A percentile compares a stretch with the other conserved stretches of the same genome.
Conservation (phyloP, 2,888 invertebrate species). For the Lithosia quadra region DNA sequence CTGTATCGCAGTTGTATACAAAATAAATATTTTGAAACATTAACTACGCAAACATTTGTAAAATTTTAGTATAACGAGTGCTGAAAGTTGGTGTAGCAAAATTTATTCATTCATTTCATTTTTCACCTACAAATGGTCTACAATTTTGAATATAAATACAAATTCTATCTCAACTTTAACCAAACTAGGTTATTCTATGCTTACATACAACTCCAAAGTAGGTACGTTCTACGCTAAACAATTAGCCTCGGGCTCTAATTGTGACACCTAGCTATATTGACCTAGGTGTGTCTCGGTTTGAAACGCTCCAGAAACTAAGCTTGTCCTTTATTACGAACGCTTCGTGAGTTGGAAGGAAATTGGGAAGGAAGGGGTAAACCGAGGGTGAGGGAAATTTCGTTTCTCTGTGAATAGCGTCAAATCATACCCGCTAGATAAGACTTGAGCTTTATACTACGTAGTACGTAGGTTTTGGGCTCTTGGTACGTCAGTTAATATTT, state of each 20-base stretch:
- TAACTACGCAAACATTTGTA: background rate
- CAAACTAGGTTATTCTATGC: background rate
- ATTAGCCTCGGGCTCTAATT: background rate
- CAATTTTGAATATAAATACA: background rate
- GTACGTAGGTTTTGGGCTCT: background rate
- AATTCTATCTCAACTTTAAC: background rate
- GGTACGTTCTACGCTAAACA: background rate
- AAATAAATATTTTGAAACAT: background rate
- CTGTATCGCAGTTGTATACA: too few species aligned
- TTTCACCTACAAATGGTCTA: background rate
- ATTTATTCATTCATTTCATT: background rate
- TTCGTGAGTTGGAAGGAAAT: conserved; percentile 39
- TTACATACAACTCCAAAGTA: background rate
- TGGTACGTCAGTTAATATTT: conserved; percentile 12
- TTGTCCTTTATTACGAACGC: conserved; percentile 23
- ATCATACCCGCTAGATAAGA: conserved; percentile 17
- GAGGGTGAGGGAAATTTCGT: conserved; percentile 27
- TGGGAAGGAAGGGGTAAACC: conserved; percentile 25
- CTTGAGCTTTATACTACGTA: background rate
- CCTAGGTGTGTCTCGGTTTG: conserved; percentile 15
- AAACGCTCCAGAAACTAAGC: conserved; percentile 18
- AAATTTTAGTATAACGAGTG: background rate
- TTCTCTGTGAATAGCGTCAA: conserved; percentile 18
- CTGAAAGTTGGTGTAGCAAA: background rate
- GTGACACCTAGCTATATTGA: conserved; percentile 13